Evolutionary conservation across 1,140 invertebrate genomes (phyloP).

Genomic region (Telenomus remus): DNA sequence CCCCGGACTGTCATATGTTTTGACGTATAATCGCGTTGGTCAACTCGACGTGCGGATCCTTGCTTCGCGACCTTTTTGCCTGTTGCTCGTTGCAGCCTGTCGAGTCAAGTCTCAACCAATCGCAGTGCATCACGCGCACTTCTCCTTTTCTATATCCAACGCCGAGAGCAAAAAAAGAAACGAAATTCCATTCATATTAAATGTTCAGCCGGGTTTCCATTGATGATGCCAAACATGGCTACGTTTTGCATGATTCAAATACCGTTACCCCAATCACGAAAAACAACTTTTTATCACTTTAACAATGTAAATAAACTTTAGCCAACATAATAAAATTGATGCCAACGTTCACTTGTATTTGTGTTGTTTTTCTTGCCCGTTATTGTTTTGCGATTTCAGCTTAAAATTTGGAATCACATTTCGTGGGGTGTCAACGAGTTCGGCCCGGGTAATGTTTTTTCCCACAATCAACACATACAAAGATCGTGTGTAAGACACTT

Average conservation of each 20-base stretch:
- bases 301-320: no score
- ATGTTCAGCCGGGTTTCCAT: conserved; percentile 18
- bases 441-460: background rate
- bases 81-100: conserved; percentile 22
- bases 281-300: no score
- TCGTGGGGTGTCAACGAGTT: background rate
- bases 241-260: background rate
- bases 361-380: no score
- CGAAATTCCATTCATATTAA: conserved; percentile 52
- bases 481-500: background rate
- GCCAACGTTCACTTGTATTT: no score
- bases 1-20: conserved; percentile 41
- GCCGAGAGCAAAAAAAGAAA: conserved; percentile 22
- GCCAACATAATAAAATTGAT: no score
- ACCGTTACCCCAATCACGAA: background rate
- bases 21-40: conserved; percentile 24
- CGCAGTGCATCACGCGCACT: conserved; percentile 10
- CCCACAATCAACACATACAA: background rate
- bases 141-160: conserved; percentile 20
- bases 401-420: no score
- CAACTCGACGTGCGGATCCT: conserved; percentile 10
- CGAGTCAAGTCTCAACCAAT: conserved; percentile 29
- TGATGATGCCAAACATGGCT: background rate
- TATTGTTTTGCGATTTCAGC: no score
- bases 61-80: conserved; percentile 32